Conservation (phyloP, 2,888 invertebrate genomes). For the Tethea ocularis region DNA sequence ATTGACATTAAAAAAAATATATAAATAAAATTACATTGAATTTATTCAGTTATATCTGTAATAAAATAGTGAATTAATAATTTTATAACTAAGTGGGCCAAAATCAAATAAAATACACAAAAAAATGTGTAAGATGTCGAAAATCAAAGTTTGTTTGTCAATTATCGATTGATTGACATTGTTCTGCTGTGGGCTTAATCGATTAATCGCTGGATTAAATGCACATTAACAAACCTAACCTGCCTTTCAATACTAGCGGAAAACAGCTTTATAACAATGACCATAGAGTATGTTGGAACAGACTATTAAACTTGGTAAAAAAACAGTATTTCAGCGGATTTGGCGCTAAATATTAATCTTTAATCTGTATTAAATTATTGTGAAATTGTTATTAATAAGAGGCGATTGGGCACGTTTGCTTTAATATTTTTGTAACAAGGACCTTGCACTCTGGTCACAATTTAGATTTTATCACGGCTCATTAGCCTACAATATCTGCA, state of each 20-base stretch:
- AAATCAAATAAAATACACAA: background rate
- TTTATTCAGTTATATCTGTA: too few relatives aligned
- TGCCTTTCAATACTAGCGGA: background rate
- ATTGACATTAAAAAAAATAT: too few relatives aligned
- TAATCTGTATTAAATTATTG: conserved; percentile 2
- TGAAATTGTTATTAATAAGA: background rate
- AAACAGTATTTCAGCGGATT: background rate
- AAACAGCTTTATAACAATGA: background rate
- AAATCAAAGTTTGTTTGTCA: conserved; percentile 9
- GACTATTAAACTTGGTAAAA: background rate
- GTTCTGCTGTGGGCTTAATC: background rate
- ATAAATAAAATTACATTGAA: too few relatives aligned
- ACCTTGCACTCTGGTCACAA: background rate
- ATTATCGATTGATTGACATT: conserved; percentile 1
- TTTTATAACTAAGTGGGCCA: background rate
- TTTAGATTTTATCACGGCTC: background rate
- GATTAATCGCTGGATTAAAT: conserved; percentile 5
- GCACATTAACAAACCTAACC: background rate
- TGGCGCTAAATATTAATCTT: background rate
- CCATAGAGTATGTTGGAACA: background rate
- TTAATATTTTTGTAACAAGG: background rate
- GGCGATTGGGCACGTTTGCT: background rate
- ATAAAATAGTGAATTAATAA: conserved; percentile 11
- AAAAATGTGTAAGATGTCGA: conserved; percentile 7
- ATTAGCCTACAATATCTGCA: background rate